A percentile compares a stretch with the other conserved stretches of the same genome.
Evolutionary conservation across 2,888 invertebrate genomes (phyloP).

Genomic region (Dyspetes luteomarginatus): DNA sequence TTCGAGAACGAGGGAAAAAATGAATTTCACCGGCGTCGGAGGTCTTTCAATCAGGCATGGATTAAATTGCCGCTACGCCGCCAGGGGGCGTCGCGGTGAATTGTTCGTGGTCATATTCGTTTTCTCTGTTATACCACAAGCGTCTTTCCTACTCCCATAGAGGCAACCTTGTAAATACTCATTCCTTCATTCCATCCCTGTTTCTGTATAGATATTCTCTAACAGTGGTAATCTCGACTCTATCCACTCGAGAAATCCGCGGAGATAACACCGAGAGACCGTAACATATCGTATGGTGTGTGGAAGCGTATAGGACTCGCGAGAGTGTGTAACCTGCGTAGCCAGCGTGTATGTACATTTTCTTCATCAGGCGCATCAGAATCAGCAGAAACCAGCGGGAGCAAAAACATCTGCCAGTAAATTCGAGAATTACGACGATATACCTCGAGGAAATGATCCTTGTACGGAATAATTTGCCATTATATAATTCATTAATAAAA

Average conservation of each 20-base stretch:
- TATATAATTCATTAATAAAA: conserved; percentile 48
- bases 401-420: conserved; percentile 28
- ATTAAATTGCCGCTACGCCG: conserved; percentile 20
- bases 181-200: not conserved
- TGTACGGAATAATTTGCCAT: conserved; percentile 7
- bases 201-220: too few relatives aligned
- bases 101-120: conserved; percentile 37
- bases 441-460: conserved; percentile 12
- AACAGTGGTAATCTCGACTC: too few relatives aligned
- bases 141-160: not conserved
- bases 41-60: conserved; percentile 44
- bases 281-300: too few relatives aligned
- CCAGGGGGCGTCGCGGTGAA: conserved; percentile 21
- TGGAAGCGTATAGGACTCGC: too few relatives aligned
- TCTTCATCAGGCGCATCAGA: not conserved
- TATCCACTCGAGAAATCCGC: conserved; percentile 24
- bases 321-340: too few relatives aligned
- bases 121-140: not conserved
- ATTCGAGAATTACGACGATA: conserved; percentile 48
- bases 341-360: conserved; percentile 28
- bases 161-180: conserved; percentile 22
- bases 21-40: conserved; percentile 14
- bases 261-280: conserved; percentile 24
- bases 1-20: not conserved
- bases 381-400: conserved; percentile 37